A percentile compares a stretch with the other conserved stretches of the same genome.
Evolutionary conservation across 2,113 vertebrate species (phyloP).

Genomic region (Brachionichthys hirsutus): DNA sequence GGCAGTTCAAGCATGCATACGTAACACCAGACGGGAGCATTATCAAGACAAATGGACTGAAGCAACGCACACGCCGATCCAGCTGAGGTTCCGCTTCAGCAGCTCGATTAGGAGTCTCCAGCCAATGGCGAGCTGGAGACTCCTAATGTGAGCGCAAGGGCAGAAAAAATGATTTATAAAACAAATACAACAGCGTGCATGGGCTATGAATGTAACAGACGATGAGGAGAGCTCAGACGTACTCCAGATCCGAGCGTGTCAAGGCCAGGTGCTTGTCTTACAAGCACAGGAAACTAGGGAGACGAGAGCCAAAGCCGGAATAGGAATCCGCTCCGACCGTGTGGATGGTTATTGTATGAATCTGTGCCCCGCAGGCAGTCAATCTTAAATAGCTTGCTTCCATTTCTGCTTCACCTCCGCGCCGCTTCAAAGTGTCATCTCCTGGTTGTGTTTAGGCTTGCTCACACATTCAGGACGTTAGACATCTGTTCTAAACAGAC

Average conservation of each 20-base stretch:
- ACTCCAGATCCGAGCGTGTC: slow-evolving; percentile 9
- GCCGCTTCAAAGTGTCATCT: slow-evolving; percentile 10
- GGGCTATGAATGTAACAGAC: slow-evolving; percentile 18
- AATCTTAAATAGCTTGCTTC: slow-evolving; percentile 34
- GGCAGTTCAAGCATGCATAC: slow-evolving; percentile 54
- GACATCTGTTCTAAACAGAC: not conserved
- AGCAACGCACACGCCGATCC: slow-evolving; percentile 30
- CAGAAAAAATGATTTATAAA: slow-evolving; percentile 55
- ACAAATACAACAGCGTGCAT: slow-evolving; percentile 28
- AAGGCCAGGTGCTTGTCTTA: slow-evolving; percentile 35
- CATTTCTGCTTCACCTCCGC: slow-evolving; percentile 37
- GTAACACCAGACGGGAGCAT: slow-evolving; percentile 39
- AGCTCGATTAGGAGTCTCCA: slow-evolving; percentile 60
- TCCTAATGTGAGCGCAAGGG: slow-evolving; percentile 43
- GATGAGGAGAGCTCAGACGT: slow-evolving; percentile 16
- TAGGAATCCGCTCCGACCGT: slow-evolving; percentile 1
- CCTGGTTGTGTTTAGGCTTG: not conserved
- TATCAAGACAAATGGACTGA: slow-evolving; percentile 58
- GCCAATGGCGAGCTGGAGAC: slow-evolving; percentile 31
- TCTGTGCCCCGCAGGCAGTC: slow-evolving; percentile 20
- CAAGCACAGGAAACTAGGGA: slow-evolving; percentile 11
- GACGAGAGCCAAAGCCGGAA: slow-evolving; percentile 2
- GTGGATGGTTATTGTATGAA: slow-evolving; percentile 11
- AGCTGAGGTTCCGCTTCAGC: slow-evolving; percentile 35
- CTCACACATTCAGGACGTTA: not conserved